phyloP scores from a whole-genome alignment of 1,140 invertebrate species.

The Leucophenga varia region DNA sequence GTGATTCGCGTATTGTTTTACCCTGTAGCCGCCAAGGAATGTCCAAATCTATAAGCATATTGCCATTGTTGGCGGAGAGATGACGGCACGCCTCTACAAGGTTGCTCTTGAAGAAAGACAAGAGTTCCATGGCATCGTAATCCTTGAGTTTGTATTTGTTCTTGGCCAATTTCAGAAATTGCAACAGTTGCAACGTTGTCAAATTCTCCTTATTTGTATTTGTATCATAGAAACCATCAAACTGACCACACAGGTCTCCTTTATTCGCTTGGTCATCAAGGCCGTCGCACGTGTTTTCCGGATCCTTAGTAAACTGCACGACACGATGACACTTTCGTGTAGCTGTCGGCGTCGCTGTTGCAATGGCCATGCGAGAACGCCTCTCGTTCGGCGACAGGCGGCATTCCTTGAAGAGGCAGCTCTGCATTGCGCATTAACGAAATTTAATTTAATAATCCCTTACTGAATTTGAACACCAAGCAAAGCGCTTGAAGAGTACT shows the following conservation, averaged over 20 bases:
- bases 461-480: no score
- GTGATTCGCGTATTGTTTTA: slow-evolving; percentile 10
- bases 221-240: slow-evolving; percentile 8
- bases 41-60: slow-evolving; percentile 10
- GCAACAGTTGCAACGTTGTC: neutral
- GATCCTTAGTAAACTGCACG: neutral
- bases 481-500: no score
- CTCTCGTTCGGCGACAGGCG: neutral
- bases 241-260: neutral
- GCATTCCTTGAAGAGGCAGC: neutral
- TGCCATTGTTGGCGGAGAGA: neutral
- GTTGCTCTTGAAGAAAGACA: slow-evolving; percentile 15
- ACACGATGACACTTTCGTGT: neutral
- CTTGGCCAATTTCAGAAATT: slow-evolving; percentile 9
- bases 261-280: no score
- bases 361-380: slow-evolving; percentile 6
- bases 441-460: no score
- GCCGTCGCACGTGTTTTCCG: neutral
- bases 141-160: slow-evolving; percentile 10
- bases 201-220: neutral
- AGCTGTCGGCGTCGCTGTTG: slow-evolving; percentile 7
- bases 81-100: slow-evolving; percentile 7
- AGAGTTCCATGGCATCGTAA: slow-evolving; percentile 12
- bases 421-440: no score
- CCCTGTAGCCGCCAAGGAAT: slow-evolving; percentile 10